Evolutionary conservation across 2,113 vertebrate species (phyloP), one percentile per base, ranked within the genome.

Genomic region (Scopus umbretta): DNA sequence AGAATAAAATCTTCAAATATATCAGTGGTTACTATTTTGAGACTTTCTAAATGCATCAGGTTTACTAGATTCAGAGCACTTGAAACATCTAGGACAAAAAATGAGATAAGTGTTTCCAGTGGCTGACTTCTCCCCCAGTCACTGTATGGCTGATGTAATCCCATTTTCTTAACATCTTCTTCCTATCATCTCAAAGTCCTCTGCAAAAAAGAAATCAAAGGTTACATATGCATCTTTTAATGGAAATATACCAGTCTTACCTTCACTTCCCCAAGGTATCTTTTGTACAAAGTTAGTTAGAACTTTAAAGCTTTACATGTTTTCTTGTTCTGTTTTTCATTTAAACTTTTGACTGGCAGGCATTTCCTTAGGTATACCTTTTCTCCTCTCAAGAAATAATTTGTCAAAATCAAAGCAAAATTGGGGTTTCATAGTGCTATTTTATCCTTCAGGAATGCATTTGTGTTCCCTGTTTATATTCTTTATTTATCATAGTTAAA

Each of bases 291-390:
- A 67, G 14, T 50, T 83, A 70, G 75, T 43, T 55, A 70, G 50
- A 78, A 55, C 23, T 91, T 91, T 68, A 87, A 92, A 94, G 61
- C n/a, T 68, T 29, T 79, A 11, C 1, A 0, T 82, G 40, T 87
- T 96, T 94, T 72, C 65, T 75, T 72, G 23, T 22, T 94, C 93
- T 96, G 91, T 75, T 91, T 96, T 91, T 94, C 70, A 92, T 92
- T 96, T 95, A 87, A 79, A 79, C 65, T 84, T 89, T 59, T 89
- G 73, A 89, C 73, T 89, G 66, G 65, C 52, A 65, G 62, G 22
- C 16, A 67, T 87, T 92, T 94, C 47, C 61, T 91, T 87, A 81
- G 65, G 70, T 96, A 79, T 27, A 91, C 47, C 84, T 92, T 94
- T 95, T 56, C 75, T 71, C 90, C 73, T 82, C 78, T 40, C 61